Percentiles rank a stretch among this genome's conserved stretches.
Evolutionary conservation across 2,888 invertebrate genomes (phyloP).

Genomic region (Apamea anceps): DNA sequence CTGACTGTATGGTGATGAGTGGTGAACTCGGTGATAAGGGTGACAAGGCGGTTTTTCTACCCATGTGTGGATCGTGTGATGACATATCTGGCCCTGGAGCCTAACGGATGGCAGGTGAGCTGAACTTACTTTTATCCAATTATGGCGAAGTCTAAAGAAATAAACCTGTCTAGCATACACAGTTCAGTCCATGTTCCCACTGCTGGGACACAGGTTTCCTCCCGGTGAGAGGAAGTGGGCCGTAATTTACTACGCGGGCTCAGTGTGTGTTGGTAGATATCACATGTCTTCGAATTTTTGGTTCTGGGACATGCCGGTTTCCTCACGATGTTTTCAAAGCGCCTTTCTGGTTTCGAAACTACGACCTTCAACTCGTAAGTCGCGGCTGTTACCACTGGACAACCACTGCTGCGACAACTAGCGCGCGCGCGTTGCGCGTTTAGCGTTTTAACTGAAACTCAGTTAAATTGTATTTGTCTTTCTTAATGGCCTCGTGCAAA

Average conservation of each 20-base stretch:
- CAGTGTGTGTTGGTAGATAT: neutral
- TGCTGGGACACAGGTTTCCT: no score
- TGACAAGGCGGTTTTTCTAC: neutral
- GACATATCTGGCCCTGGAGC: constrained; percentile 78
- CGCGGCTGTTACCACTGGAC: no score
- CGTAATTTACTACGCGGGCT: no score
- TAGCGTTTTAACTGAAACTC: no score
- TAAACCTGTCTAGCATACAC: neutral
- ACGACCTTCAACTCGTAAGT: neutral
- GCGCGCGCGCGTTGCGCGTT: no score
- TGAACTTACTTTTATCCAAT: neutral
- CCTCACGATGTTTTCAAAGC: neutral
- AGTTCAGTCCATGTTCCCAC: no score
- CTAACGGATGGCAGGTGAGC: constrained; percentile 86
- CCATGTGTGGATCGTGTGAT: constrained; percentile 48
- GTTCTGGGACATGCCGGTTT: neutral
- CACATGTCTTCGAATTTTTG: no score
- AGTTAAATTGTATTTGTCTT: neutral
- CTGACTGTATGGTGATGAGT: constrained; percentile 7
- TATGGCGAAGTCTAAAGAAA: neutral
- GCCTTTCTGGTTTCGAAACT: neutral
- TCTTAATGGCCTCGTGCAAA: neutral
- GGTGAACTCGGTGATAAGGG: neutral
- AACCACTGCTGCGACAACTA: no score
- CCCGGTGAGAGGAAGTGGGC: no score